A percentile compares a stretch with the other conserved stretches of the same genome.
Conservation (phyloP, 23 tunicate species). For the Trididemnum clinides region DNA sequence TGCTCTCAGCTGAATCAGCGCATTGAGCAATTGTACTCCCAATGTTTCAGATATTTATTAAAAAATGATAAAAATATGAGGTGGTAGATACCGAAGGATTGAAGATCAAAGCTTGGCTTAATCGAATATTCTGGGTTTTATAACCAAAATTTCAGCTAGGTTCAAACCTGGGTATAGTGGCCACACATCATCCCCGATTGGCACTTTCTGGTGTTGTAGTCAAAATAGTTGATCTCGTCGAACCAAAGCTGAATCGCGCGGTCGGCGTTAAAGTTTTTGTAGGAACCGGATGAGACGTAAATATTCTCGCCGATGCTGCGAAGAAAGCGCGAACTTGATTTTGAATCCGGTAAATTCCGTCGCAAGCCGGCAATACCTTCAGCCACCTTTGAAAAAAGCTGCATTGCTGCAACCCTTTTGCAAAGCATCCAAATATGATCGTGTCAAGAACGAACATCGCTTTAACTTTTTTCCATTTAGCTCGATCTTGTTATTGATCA, state of each 20-base stretch:
- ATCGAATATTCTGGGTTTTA: too few species aligned
- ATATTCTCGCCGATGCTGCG: constrained; percentile 83
- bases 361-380: neutral
- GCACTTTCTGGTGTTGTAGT: constrained; percentile 32
- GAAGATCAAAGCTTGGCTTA: too few species aligned
- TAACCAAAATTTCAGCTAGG: too few species aligned
- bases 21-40: too few species aligned
- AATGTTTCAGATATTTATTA: too few species aligned
- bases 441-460: neutral
- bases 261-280: neutral
- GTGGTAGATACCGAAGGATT: too few species aligned
- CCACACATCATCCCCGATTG: constrained; percentile 50
- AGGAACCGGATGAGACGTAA: constrained; percentile 3
- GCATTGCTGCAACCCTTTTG: neutral
- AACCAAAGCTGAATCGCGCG: constrained; percentile 64
- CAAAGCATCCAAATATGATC: neutral
- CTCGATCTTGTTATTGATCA: neutral
- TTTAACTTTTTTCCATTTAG: neutral
- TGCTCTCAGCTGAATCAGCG: too few species aligned
- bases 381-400: neutral
- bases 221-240: constrained; percentile 53
- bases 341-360: neutral
- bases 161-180: constrained; percentile 82
- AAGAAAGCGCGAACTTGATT: neutral
- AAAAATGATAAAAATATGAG: too few species aligned